Evolutionary conservation across 2,797 vertebrate genomes (phyloP), one percentile per base, ranked within the genome.

Genomic region (Telmatherina bonti): DNA sequence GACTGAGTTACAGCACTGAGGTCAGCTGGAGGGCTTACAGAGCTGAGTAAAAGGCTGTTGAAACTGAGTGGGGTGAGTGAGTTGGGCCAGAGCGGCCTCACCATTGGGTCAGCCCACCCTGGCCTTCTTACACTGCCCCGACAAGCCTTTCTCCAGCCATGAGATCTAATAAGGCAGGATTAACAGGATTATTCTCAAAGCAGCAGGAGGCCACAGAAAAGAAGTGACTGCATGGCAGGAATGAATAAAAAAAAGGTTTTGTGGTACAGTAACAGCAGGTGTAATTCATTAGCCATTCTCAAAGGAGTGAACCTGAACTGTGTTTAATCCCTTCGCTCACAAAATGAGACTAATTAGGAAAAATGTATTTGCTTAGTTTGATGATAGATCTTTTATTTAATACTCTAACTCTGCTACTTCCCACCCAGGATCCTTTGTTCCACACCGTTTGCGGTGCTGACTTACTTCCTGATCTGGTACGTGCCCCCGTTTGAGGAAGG

Each of bases 381-480:
- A 27, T 20, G 1, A 18, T 10, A 41, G 16, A 27, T 11, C 26
- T 31, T n/a, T 67, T 33, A 29, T 29, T 27, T n/a, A n/a, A n/a
- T n/a, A 6, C 31, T 43, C 30, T 53, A 6, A 13, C 12, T 29
- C 49, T 45, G 20, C 29, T 53, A 15, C 26, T 27, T 53, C 67
- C 62, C 49, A 30, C 56, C 26, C 85, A 99, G 97, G 97, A 96
- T 98, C 78, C 70, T 97, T 71, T 80, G 95, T 51, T 99, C 97
- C 13, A 97, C 97, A 0, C 96, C 96, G 0, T 94, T 98, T 9
- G 97, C 96, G 0, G 92, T 97, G 61, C 81, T 94, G 26, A 93
- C 95, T 58, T 99, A 99, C 87, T 93, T 96, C 83, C 92, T 99
- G 63, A 94, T 98, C 79, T 99, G 97, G 97, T 97, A 94, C 0